Base-by-base conservation (phyloP, 2,888 invertebrate species). In the Plagiodera versicolora region DNA sequence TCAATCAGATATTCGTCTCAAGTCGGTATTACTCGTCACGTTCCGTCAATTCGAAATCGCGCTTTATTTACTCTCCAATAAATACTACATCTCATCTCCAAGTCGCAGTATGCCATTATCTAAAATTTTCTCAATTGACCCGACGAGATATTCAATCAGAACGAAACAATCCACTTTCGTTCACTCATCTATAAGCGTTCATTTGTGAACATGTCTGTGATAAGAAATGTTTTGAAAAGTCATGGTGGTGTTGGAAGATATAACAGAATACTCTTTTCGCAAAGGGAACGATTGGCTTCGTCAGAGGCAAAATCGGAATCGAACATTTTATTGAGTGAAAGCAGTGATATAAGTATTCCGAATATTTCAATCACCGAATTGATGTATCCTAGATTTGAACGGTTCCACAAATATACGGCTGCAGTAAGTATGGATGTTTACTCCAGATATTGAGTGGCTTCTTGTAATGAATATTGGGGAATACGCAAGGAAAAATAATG, bases 321-420 rank as follows among this genome's bases (percentile, higher is more conserved):
- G 11, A 14, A 39, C 14, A 39, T 39, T 39, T 39, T 39, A 14
- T 14, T 14, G 14, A 39, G 81, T 28, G 71, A 70, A 11, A 83
- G 81, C 75, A 82, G 81, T 64, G 83, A 84, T 71, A 80, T 85
- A 44, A 76, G 81, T 65, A 75, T 83, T 58, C 83, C 84, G 0
- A 81, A 82, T 35, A 80, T 83, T 73, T 81, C 83, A 18, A 74
- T 87, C 61, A 81, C 83, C 18, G 84, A 87, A 45, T 80, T 80
- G 72, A 77, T 87, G 53, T 86, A 85, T 78, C 39, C 58, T 9
- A 58, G 56, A 53, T 58, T 61, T 9, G 81, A 82, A 56, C 74
- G 81, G 59, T 86, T 83, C 83, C 77, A 81, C 19, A 82, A 85
- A 67, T 81, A 67, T 59, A 67, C 67, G 58, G 75, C 73, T 61